Evolutionary conservation across 2,113 vertebrate species (phyloP), one percentile per base, ranked within the genome.

Genomic region (Lates calcarifer): DNA sequence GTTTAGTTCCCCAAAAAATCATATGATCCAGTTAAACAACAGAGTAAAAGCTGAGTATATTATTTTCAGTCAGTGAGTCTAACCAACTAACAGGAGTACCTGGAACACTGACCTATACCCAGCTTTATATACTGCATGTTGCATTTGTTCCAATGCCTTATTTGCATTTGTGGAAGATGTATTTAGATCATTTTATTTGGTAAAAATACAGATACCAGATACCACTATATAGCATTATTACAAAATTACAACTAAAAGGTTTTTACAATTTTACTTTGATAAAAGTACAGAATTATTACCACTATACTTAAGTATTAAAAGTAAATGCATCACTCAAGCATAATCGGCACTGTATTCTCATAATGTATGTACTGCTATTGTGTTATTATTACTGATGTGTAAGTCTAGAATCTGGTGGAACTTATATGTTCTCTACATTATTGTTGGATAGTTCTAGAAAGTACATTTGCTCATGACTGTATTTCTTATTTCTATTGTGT

Each of bases 1-100:
- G 18, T 28, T 2, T 11, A 57, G 20, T 80, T 80, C 62, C 71
- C 29, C 12, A 67, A 73, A 67, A 75, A 67, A 49, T 43, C 76
- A 80, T 10, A 70, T 72, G 75, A 67, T 43, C 15, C 6, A 0
- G 20, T 83, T 67, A 20, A 17, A 20, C 18, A 68, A 80, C 24
- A 58, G 18, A 58, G 7, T 20, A 57, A 70, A 26, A 20, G 70
- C 47, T 67, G 74, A 78, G 55, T 20, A 41, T 35, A 45, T 22
- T 3, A 3, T 63, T 66, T 74, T 80, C 28, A 65, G n/a, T 28
- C 14, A 24, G 43, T 45, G 3, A 33, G n/a, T 37, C 1, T 8
- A 33, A 43, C 7, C 28, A 56, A 45, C 22, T 18, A 6, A 56
- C 29, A n/a, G n/a, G n/a, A n/a, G n/a, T n/a, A n/a, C n/a, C 9